These are phyloP conservation scores for Chalcis sispes DNA, from an alignment of 2,888 invertebrate species.

Conservation along the genomic window DNA sequence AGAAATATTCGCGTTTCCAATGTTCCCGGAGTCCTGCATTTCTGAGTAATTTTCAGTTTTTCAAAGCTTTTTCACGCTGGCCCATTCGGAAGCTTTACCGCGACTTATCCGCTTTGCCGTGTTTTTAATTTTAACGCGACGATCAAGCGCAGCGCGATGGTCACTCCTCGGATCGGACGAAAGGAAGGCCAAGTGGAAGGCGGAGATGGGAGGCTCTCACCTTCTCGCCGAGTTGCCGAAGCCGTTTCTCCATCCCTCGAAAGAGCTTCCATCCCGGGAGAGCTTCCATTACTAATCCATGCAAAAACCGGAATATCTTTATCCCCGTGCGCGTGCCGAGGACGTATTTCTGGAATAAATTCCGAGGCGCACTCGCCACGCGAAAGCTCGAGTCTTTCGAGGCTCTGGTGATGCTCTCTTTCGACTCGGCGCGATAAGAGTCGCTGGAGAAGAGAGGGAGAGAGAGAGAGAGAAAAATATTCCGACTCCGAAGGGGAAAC, in stretches of 20 bases:
- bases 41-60: constrained; percentile 28
- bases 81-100: not conserved
- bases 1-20: constrained; percentile 45
- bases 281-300: constrained; percentile 76
- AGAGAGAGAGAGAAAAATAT: constrained; percentile 30
- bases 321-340: constrained; percentile 66
- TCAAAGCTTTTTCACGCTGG: constrained; percentile 8
- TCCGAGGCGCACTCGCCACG: constrained; percentile 62
- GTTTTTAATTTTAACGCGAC: constrained; percentile 34
- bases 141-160: not conserved
- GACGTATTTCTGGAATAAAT: constrained; percentile 76
- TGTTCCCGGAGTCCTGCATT: not conserved
- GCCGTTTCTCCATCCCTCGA: constrained; percentile 69
- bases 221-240: constrained; percentile 66
- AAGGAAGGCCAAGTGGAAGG: constrained; percentile 52
- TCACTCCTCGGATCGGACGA: not conserved
- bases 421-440: constrained; percentile 44
- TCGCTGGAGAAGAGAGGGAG: constrained; percentile 25
- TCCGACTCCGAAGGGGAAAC: constrained; percentile 33
- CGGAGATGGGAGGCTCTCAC: constrained; percentile 63
- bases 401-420: constrained; percentile 35
- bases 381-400: constrained; percentile 61
- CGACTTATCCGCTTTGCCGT: constrained; percentile 1
- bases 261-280: constrained; percentile 73
- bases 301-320: constrained; percentile 76